A percentile compares a stretch with the other conserved stretches of the same genome.
phyloP scores from a whole-genome alignment of 2,113 vertebrate species.

The Stigmatopora nigra region DNA sequence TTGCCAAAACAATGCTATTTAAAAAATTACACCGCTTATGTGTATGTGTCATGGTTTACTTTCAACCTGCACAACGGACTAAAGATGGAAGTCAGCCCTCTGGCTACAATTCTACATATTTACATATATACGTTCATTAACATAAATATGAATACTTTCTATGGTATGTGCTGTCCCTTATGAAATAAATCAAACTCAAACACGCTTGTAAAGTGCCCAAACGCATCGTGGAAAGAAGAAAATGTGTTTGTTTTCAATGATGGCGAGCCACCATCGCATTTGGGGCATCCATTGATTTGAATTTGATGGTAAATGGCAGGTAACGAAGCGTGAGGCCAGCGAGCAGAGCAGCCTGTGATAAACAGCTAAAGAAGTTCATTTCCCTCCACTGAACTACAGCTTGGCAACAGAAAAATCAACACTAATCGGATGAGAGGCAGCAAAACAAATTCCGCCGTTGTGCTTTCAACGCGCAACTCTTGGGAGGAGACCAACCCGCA shows the following conservation, averaged over 20 bases:
- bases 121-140: no score
- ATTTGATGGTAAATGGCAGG: conserved; percentile 75
- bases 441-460: conserved; percentile 80
- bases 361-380: conserved; percentile 78
- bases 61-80: no score
- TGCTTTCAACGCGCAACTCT: conserved; percentile 52
- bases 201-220: conserved; percentile 8
- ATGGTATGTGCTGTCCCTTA: no score
- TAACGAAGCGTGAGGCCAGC: conserved; percentile 65
- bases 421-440: conserved; percentile 82
- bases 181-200: conserved; percentile 16
- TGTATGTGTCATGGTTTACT: no score
- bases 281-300: conserved; percentile 71
- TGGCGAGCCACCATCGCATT: conserved; percentile 55
- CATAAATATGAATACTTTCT: no score
- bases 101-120: no score
- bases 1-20: no score
- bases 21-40: no score
- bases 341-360: conserved; percentile 69
- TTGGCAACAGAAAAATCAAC: conserved; percentile 81
- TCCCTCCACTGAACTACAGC: conserved; percentile 71
- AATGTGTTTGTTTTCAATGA: conserved; percentile 58
- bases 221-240: conserved; percentile 38
- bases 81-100: no score
- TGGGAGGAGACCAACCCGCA: conserved; percentile 19